Evolutionary conservation across 2,113 vertebrate genomes (phyloP).

Genomic region (Thryonomys swinderianus): DNA sequence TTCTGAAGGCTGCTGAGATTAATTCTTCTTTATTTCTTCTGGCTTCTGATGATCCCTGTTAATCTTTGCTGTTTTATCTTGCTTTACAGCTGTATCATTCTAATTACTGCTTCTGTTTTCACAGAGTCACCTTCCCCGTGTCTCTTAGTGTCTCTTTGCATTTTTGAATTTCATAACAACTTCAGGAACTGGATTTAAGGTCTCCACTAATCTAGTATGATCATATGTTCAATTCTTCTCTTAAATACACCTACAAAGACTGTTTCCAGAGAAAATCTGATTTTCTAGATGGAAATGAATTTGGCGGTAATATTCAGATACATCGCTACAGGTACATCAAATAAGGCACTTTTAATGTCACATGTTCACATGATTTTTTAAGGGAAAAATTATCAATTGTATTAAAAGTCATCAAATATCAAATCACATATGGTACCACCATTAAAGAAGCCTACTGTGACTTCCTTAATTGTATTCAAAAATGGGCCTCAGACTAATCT

Average conservation of each 20-base stretch:
- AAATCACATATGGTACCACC: not conserved
- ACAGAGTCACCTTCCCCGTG: not conserved
- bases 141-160: not conserved
- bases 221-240: not conserved
- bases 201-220: not conserved
- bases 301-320: not conserved
- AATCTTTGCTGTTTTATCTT: not conserved
- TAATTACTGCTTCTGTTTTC: not conserved
- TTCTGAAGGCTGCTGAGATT: not conserved
- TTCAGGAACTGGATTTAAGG: not conserved
- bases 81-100: not conserved
- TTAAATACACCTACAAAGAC: not conserved
- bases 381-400: not conserved
- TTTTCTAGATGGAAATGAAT: not conserved
- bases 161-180: not conserved
- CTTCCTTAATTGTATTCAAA: not conserved
- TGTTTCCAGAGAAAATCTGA: not conserved
- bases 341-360: slow-evolving; percentile 20
- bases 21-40: not conserved
- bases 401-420: not conserved
- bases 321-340: not conserved
- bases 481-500: not conserved
- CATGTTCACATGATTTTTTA: not conserved
- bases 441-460: not conserved
- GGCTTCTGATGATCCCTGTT: not conserved